A percentile compares a stretch with the other conserved stretches of the same genome.
These are phyloP conservation scores for Lochmaea crataegi DNA, from an alignment of 2,888 invertebrate species.

Conservation along the genomic window DNA sequence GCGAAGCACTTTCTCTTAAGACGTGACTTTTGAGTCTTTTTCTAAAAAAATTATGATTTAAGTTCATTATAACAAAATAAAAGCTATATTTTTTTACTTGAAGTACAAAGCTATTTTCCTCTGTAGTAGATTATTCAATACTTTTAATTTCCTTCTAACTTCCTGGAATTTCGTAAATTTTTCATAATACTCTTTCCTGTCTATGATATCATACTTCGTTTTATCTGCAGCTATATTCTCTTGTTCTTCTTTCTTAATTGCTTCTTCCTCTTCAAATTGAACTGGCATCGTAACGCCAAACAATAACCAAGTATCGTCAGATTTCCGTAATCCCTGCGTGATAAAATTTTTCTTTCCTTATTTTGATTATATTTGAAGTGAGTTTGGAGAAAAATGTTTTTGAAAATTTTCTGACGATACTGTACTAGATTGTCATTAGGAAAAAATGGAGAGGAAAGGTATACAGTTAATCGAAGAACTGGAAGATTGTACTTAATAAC, in stretches of 20 bases:
- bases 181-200: not conserved
- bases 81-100: not conserved
- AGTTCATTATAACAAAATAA: too few relatives aligned
- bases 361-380: too few relatives aligned
- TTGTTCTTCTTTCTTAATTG: not conserved
- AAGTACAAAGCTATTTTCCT: not conserved
- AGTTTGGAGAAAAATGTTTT: too few relatives aligned
- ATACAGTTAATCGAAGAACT: too few relatives aligned
- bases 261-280: not conserved
- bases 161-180: not conserved
- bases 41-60: not conserved
- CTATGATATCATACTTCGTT: not conserved
- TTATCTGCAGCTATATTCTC: not conserved
- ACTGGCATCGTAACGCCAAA: not conserved
- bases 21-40: not conserved
- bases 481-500: too few relatives aligned
- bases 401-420: too few relatives aligned
- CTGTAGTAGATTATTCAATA: not conserved
- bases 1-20: not conserved
- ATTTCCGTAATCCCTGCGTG: not conserved
- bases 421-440: too few relatives aligned
- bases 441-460: too few relatives aligned
- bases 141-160: not conserved
- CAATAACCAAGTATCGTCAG: not conserved
- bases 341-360: not conserved